Evolutionary conservation across 2,113 vertebrate species (phyloP), one percentile per base, ranked within the genome.

Genomic region (Gymnocephalus cernua): DNA sequence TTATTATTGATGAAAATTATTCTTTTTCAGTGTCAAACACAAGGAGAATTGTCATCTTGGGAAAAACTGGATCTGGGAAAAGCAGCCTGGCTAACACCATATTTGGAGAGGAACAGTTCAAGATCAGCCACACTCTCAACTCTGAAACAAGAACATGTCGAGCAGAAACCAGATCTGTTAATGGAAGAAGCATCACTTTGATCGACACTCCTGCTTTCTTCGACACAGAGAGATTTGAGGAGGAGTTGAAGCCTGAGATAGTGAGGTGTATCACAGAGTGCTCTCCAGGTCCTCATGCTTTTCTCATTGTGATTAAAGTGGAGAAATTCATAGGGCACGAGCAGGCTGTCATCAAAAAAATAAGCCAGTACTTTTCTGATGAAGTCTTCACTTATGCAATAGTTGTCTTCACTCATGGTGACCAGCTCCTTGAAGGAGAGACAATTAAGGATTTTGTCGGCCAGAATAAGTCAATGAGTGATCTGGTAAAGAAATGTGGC

Each of bases 41-140:
- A n/a, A 58, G 10, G n/a, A 79, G 71, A 62, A 68, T 88, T 12
- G 62, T 83, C 18, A n/a, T 86, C 0, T 15, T 86, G 23, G 83
- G 86, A 27, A 90, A 81, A 62, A 86, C 63, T 18, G 71, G 86
- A 76, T 38, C 63, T 57, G 90, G 88, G 27, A 91, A 88, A 56
- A 89, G 84, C 76, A 85, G 82, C 53, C 58, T 84, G 32, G 83
- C 57, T 1, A 89, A 91, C 74, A 86, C 51, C n/a, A 82, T 91
- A 15, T 44, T 88, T 23, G 77, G 79, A 64, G 73, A 59, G 27
- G 6, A 48, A 0, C 4, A 65, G 1, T 87, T 89, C 35, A 8
- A 6, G 3, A 47, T 21, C 15, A 54, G 45, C 18, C 10, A 58
- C 15, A 9, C 6, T 32, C 0, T 23, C 12, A 51, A 2, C 6